A percentile compares a stretch with the other conserved stretches of the same genome.
These are phyloP conservation scores for Lasioglossum figueresi DNA, from an alignment of 2,888 invertebrate genomes.

Conservation along the genomic window DNA sequence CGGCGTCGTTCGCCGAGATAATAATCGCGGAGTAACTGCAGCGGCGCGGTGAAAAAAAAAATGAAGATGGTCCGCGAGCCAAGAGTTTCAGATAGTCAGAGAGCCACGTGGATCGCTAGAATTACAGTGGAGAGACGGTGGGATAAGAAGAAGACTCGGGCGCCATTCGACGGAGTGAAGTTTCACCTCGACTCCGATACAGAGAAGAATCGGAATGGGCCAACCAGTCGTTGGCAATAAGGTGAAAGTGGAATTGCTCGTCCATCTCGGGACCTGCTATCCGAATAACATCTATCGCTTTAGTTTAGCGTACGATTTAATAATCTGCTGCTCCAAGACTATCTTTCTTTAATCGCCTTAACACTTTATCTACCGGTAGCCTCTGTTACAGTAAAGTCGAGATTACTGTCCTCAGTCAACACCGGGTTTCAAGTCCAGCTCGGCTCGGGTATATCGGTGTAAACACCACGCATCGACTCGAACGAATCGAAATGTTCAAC, in stretches of 20 bases:
- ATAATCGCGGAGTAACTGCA: constrained; percentile 48
- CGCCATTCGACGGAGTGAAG: constrained; percentile 1
- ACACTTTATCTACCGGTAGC: no score
- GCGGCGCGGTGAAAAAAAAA: constrained; percentile 41
- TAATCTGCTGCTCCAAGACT: background rate
- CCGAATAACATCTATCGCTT: background rate
- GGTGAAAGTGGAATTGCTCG: constrained; percentile 4
- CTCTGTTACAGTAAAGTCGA: no score
- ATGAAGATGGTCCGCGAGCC: constrained; percentile 42
- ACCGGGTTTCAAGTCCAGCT: no score
- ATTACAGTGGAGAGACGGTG: background rate
- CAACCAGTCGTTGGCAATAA: background rate
- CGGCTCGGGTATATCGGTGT: no score
- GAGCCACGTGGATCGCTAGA: background rate
- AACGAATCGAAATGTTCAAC: no score
- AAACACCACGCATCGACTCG: no score
- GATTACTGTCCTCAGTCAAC: no score
- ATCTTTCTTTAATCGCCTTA: no score
- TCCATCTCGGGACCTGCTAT: background rate
- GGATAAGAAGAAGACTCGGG: background rate
- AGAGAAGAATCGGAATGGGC: background rate
- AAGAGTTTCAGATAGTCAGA: constrained; percentile 31
- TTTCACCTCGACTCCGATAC: background rate
- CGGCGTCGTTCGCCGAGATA: constrained; percentile 47
- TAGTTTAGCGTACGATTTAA: background rate